phyloP scores from a whole-genome alignment of 1,140 invertebrate genomes.

The Papilio machaon region DNA sequence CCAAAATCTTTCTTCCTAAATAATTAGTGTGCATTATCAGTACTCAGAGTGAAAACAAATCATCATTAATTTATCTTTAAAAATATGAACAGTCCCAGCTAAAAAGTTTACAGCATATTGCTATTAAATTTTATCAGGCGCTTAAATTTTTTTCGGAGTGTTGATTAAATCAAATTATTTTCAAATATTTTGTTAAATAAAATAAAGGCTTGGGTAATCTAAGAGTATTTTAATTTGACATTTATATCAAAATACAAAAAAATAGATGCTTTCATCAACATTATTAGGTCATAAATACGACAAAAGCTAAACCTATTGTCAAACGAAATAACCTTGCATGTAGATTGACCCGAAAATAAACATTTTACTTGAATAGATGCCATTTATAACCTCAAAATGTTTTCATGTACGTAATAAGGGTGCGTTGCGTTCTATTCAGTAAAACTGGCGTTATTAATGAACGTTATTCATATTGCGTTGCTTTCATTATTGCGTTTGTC shows the following conservation, averaged over 20 bases:
- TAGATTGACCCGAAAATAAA: slow-evolving; percentile 4
- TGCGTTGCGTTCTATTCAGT: slow-evolving; percentile 29
- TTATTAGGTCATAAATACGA: slow-evolving; percentile 1
- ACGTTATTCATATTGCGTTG: slow-evolving; percentile 55
- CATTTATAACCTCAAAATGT: slow-evolving; percentile 36
- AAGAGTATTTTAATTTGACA: not conserved
- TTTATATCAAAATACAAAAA: not conserved
- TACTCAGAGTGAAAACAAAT: not conserved
- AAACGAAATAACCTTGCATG: not conserved
- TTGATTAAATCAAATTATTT: no score
- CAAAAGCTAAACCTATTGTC: not conserved
- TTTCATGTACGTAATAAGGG: slow-evolving; percentile 19
- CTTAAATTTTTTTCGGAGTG: not conserved
- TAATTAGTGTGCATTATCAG: not conserved
- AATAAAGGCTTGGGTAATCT: not conserved
- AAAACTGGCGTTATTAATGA: slow-evolving; percentile 51
- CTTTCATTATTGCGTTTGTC: slow-evolving; percentile 47
- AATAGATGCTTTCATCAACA: not conserved
- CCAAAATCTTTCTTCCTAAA: not conserved
- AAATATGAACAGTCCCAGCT: slow-evolving; percentile 6
- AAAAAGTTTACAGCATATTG: slow-evolving; percentile 35
- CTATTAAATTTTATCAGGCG: slow-evolving; percentile 44
- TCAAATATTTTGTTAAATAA: not conserved
- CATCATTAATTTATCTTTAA: not conserved
- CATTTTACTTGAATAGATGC: not conserved